Base-by-base conservation (phyloP, 2,113 vertebrate species). In the Noturus placidus region DNA sequence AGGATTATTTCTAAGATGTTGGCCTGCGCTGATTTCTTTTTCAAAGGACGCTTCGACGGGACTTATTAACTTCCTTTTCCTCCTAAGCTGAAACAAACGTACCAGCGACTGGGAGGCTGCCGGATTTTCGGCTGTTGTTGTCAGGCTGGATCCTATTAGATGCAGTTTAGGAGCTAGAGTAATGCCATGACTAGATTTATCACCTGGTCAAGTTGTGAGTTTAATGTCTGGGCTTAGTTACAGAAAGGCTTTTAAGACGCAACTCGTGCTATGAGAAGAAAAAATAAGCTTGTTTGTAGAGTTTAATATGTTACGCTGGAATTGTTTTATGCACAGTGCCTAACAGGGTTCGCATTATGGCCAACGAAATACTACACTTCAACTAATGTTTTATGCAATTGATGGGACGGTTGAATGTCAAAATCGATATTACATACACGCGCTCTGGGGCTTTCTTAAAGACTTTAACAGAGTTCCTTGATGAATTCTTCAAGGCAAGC, bases 111-210 rank as follows among this genome's bases (percentile, higher is more conserved):
- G 0, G 82, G 27, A 86, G 27, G 38, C 77, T 52, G 77, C 30
- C 35, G 57, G 22, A 74, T 5, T 74, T 89, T 91, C 42, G 30
- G 38, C 38, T 80, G 35, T 91, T 92, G 54, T 91, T 93, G 93
- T 92, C 27, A 86, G 89, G 86, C 92, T 91, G 91, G 93, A 93
- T 95, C 93, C 91, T 93, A 94, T 95, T 94, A 94, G 93, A 95
- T 92, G 92, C 89, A 91, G 91, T 91, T 88, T 87, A 63, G 89
- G 87, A 91, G 89, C 92, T 94, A 94, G 94, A 92, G 92, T 92
- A 90, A 90, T 92, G 85, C 84, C 82, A 83, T 61, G 86, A 82
- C 54, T 88, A 92, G 93, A 94, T 95, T 95, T 94, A 93, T 94
- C 91, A 93, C 93, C 85, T 94, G 93, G 85, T 91, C 93, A 91